Percentiles rank a stretch among this genome's conserved stretches.
These are phyloP conservation scores for Leptoclinus maculatus DNA, from an alignment of 2,797 vertebrate genomes.

Conservation along the genomic window DNA sequence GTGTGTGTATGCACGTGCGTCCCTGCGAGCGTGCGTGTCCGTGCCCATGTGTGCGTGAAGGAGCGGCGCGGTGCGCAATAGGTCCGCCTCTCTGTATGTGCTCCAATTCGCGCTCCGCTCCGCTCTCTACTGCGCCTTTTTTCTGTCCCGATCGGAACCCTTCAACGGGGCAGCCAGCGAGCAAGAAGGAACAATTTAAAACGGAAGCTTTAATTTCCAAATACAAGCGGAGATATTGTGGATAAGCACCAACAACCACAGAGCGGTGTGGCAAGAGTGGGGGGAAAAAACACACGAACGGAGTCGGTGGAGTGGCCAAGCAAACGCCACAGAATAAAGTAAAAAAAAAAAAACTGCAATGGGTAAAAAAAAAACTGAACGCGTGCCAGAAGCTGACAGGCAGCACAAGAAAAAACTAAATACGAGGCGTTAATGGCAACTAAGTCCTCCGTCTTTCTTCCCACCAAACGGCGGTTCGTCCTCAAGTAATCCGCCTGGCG, in stretches of 20 bases:
- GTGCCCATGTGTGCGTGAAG: constrained; percentile 44
- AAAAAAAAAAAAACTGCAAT: constrained; percentile 28
- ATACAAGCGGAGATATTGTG: constrained; percentile 16
- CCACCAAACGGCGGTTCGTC: constrained; percentile 44
- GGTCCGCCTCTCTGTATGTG: constrained; percentile 39
- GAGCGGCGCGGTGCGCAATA: constrained; percentile 26
- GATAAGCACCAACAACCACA: constrained; percentile 5
- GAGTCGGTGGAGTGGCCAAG: constrained; percentile 8
- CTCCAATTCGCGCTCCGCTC: constrained; percentile 31
- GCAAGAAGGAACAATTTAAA: neutral
- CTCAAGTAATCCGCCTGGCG: constrained; percentile 51
- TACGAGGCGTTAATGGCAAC: constrained; percentile 33
- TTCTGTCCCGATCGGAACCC: constrained; percentile 10
- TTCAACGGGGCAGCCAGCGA: constrained; percentile 22
- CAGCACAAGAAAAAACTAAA: neutral
- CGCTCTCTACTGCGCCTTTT: constrained; percentile 13
- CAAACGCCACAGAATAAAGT: constrained; percentile 35
- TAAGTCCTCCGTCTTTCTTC: constrained; percentile 56
- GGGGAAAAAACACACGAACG: neutral
- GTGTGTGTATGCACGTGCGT: neutral
- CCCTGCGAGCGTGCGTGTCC: constrained; percentile 17
- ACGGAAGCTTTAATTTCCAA: constrained; percentile 41
- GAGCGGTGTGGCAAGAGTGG: neutral
- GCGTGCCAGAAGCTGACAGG: constrained; percentile 43
- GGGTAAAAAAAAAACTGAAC: constrained; percentile 39